These are phyloP conservation scores for Hydrophis major DNA, from an alignment of 2,797 vertebrate genomes.

Conservation along the genomic window DNA sequence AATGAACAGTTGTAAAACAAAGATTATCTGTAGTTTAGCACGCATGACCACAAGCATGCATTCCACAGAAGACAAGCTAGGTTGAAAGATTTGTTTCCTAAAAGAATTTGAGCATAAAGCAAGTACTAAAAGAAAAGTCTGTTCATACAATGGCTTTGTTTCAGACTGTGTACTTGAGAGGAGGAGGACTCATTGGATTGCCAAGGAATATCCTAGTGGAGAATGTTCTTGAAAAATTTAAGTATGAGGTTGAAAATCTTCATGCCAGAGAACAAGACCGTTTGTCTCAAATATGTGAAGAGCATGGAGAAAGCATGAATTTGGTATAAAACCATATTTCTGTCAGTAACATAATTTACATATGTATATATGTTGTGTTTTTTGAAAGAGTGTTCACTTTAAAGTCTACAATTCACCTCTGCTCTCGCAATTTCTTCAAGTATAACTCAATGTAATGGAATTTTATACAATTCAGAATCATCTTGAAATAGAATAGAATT, in stretches of 20 bases:
- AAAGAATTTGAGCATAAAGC: background rate
- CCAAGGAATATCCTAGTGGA: conserved; percentile 55
- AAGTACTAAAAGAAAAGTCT: background rate
- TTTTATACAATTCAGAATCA: no score
- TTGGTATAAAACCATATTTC: conserved; percentile 32
- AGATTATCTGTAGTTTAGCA: background rate
- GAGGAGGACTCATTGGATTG: conserved; percentile 37
- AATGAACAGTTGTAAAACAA: background rate
- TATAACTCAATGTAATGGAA: background rate
- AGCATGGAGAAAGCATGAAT: conserved; percentile 40
- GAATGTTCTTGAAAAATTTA: conserved; percentile 50
- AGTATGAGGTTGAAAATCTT: conserved; percentile 36
- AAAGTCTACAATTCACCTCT: background rate
- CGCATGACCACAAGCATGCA: no score
- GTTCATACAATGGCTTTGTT: background rate
- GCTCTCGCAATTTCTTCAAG: background rate
- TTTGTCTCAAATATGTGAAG: conserved; percentile 31
- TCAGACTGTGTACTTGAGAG: conserved; percentile 46
- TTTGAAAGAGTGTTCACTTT: background rate
- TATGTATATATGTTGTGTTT: background rate
- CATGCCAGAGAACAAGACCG: conserved; percentile 32
- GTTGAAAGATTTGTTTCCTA: background rate
- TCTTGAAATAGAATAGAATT: no score
- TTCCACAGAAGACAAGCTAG: background rate
- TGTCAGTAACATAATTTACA: background rate